Evolutionary conservation across 2,113 vertebrate species (phyloP), one percentile per base, ranked within the genome.

Genomic region (Lynx canadensis): DNA sequence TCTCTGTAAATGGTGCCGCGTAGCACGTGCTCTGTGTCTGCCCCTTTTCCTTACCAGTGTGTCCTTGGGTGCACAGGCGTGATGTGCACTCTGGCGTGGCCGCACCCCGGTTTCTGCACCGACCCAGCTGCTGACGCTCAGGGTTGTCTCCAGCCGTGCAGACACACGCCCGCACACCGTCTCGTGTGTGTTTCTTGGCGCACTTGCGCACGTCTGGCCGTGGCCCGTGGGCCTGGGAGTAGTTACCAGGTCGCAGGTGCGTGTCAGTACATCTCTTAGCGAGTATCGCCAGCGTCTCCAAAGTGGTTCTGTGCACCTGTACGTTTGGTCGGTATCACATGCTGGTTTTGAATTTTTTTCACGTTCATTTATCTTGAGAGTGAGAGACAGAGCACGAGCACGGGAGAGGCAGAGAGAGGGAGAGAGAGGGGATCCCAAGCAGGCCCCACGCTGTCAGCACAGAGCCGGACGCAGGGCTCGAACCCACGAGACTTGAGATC

Each of bases 21-120:
- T 1, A 36, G 13, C 1, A 0, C 10, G 6, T 38, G 6, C 68
- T 79, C 50, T 11, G 48, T 25, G 21, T 27, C 36, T 36, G 38
- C 16, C 63, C 14, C 50, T 41, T 48, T 23, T 5, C 19, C 23
- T 66, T 45, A 4, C 36, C 11, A 13, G 31, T 6, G 12, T 16
- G 12, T 14, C 31, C 36, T 33, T 13, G 68, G 27, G 5, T 12
- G 1, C 57, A 8, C 57, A 0, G 57, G 57, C 65, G 0, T 38
- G 85, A 25, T 19, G 5, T 13, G 63, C 63, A 21, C 52, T 33
- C 15, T 15, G 9, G 57, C 57, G 4, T 1, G 0, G 10, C 52
- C 3, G 2, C 7, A 23, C 33, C 38, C 19, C 2, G 6, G 27
- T 25, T n/a, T 27, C 36, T 18, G 57, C 6, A 15, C 23, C 25